These are phyloP conservation scores for Corvus cornix DNA, from an alignment of 2,113 vertebrate genomes.

Conservation along the genomic window DNA sequence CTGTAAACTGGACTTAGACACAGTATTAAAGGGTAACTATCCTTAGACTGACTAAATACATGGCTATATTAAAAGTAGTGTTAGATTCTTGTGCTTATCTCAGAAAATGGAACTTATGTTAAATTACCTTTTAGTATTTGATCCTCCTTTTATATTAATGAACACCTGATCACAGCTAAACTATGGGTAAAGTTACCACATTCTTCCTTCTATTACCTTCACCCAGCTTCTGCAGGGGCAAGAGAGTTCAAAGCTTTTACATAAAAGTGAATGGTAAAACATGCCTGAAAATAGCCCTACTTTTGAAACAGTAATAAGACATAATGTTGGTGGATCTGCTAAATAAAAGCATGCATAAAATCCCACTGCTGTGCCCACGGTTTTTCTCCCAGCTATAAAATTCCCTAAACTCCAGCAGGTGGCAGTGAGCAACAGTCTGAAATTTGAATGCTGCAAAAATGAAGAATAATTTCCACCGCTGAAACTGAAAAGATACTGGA, in stretches of 20 bases:
- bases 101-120: neutral
- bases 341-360: neutral
- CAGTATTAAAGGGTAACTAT: neutral
- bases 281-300: neutral
- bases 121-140: neutral
- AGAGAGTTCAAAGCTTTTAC: neutral
- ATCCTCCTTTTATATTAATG: neutral
- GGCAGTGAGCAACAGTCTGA: slow-evolving; percentile 47
- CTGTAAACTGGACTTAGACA: neutral
- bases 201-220: neutral
- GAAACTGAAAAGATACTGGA: neutral
- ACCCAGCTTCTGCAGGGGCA: neutral
- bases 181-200: neutral
- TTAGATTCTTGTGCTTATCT: neutral
- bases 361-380: neutral
- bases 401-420: slow-evolving; percentile 36
- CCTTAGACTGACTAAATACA: neutral
- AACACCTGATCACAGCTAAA: neutral
- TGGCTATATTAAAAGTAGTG: neutral
- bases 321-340: neutral
- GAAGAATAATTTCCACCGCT: neutral
- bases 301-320: neutral
- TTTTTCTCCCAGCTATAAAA: neutral
- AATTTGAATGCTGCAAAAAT: neutral
- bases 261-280: neutral